Evolutionary conservation across 2,113 vertebrate genomes (phyloP).

Genomic region (Gnathonemus longibarbis): DNA sequence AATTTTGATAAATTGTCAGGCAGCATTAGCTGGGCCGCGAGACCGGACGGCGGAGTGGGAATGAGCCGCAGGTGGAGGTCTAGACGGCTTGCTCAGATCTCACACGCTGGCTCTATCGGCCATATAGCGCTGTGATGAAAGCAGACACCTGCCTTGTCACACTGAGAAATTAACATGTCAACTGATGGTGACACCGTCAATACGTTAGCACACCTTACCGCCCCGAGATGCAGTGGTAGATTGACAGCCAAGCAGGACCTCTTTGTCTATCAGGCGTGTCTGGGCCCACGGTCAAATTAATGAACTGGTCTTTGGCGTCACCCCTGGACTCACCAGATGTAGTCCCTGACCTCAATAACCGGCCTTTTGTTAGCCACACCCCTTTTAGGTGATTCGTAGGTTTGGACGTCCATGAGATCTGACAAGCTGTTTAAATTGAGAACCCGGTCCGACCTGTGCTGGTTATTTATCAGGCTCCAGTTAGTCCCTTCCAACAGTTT

Average conservation of each 20-base stretch:
- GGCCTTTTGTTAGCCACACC: not conserved
- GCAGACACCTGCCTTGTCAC: slow-evolving; percentile 11
- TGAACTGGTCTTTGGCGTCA: not conserved
- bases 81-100: not conserved
- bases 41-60: not conserved
- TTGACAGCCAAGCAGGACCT: not conserved
- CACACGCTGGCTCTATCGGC: not conserved
- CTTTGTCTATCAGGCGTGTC: not conserved
- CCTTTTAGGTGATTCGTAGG: not conserved
- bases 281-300: not conserved
- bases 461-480: not conserved
- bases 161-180: slow-evolving; percentile 1
- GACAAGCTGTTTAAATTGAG: not conserved
- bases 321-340: not conserved
- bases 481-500: not conserved
- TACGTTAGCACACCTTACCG: not conserved
- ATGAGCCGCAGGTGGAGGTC: not conserved
- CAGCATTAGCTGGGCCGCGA: not conserved
- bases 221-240: not conserved
- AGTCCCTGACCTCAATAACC: not conserved
- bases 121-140: not conserved
- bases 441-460: not conserved
- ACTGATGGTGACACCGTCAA: not conserved
- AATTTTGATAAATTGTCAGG: not conserved
- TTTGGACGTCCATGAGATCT: not conserved